These are phyloP conservation scores for Hemiscyllium ocellatum DNA, from an alignment of 2,113 vertebrate species.

Conservation along the genomic window DNA sequence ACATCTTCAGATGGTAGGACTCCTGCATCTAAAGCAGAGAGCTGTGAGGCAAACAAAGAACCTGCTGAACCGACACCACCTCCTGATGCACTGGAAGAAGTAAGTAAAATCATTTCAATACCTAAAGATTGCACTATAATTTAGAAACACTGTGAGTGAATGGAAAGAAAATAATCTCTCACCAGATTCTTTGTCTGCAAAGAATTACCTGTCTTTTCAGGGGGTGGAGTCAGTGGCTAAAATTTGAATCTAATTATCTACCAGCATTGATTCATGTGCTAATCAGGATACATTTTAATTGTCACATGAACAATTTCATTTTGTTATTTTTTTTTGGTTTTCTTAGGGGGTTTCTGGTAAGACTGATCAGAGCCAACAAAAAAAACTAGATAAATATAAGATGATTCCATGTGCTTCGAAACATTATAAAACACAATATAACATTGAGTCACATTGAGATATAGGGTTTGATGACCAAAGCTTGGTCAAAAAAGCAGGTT, in stretches of 20 bases:
- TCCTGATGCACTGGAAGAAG: slow-evolving; percentile 80
- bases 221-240: background rate
- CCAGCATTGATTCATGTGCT: background rate
- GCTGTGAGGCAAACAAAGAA: slow-evolving; percentile 64
- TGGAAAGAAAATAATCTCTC: background rate
- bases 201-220: background rate
- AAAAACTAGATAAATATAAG: background rate
- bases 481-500: background rate
- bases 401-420: background rate
- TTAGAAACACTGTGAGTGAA: background rate
- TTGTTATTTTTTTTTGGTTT: background rate
- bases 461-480: background rate
- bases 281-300: background rate
- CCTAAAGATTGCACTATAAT: background rate
- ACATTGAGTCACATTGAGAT: background rate
- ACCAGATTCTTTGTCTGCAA: background rate
- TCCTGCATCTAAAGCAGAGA: slow-evolving; percentile 54
- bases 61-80: slow-evolving; percentile 66
- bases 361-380: background rate
- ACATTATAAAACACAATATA: background rate
- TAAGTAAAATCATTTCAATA: slow-evolving; percentile 51
- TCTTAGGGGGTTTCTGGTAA: background rate
- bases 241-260: background rate
- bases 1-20: slow-evolving; percentile 9
- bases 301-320: background rate